Evolutionary conservation across 2,113 vertebrate species (phyloP).

Genomic region (Mola mola): DNA sequence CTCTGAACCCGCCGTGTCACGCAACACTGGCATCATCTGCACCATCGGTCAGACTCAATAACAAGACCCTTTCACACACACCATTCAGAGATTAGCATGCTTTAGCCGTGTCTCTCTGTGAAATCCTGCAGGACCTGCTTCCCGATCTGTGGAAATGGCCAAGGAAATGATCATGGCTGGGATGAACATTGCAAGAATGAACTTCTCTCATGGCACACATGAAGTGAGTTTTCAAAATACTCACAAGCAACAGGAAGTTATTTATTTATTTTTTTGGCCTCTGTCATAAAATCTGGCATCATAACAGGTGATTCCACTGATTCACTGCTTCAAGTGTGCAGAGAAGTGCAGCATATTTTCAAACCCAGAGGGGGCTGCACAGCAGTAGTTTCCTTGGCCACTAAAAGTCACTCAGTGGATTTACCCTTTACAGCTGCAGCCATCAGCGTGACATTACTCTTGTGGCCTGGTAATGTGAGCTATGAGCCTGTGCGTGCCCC

Average conservation of each 20-base stretch:
- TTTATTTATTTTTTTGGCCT: background rate
- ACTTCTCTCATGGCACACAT: slow-evolving; percentile 97
- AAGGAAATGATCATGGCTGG: slow-evolving; percentile 98
- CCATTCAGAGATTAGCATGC: background rate
- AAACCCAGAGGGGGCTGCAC: slow-evolving; percentile 5
- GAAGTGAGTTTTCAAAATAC: slow-evolving; percentile 83
- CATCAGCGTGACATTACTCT: slow-evolving; percentile 55
- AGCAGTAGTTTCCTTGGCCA: slow-evolving; percentile 12
- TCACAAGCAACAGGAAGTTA: background rate
- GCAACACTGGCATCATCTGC: slow-evolving; percentile 98
- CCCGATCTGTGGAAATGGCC: slow-evolving; percentile 88
- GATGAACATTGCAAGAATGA: slow-evolving; percentile 97
- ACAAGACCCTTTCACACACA: background rate
- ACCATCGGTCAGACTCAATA: slow-evolving; percentile 89
- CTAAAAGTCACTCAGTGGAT: slow-evolving; percentile 20
- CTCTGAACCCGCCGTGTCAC: slow-evolving; percentile 88
- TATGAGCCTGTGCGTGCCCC: slow-evolving; percentile 34
- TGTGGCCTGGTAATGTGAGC: slow-evolving; percentile 71
- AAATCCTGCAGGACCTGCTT: slow-evolving; percentile 87
- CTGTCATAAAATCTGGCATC: background rate
- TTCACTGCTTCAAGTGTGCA: too few species aligned
- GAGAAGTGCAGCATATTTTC: background rate
- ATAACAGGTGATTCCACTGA: background rate
- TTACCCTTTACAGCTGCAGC: slow-evolving; percentile 47
- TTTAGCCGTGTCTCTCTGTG: background rate